Evolutionary conservation across 2,888 invertebrate species (phyloP).

Genomic region (Drosophila neotestacea): DNA sequence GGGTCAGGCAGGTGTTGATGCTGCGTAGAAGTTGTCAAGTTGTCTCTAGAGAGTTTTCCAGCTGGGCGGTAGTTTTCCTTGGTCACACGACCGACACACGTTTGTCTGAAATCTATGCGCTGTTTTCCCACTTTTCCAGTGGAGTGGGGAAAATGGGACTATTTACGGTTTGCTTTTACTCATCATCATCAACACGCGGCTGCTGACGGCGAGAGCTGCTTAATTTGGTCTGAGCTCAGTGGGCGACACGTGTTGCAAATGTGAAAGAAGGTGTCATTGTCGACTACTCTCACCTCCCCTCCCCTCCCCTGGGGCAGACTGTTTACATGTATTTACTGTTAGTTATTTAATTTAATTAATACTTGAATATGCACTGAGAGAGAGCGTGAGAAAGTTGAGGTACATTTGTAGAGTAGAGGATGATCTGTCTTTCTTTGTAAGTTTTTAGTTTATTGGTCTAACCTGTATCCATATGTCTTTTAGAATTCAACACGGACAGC

Average conservation of each 20-base stretch:
- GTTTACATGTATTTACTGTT: slow-evolving; percentile 76
- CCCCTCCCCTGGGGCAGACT: slow-evolving; percentile 32
- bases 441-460: slow-evolving; percentile 36
- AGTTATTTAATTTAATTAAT: slow-evolving; percentile 78
- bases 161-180: slow-evolving; percentile 74
- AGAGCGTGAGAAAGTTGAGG: slow-evolving; percentile 59
- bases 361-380: slow-evolving; percentile 52
- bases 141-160: slow-evolving; percentile 54
- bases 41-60: slow-evolving; percentile 52
- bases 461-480: slow-evolving; percentile 60
- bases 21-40: slow-evolving; percentile 41
- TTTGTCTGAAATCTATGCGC: slow-evolving; percentile 71
- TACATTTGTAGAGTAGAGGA: neutral
- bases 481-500: slow-evolving; percentile 59
- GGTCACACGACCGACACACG: slow-evolving; percentile 73
- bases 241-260: slow-evolving; percentile 66
- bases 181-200: slow-evolving; percentile 74
- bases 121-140: slow-evolving; percentile 48
- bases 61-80: slow-evolving; percentile 9
- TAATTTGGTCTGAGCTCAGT: slow-evolving; percentile 68
- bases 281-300: slow-evolving; percentile 12
- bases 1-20: slow-evolving; percentile 58
- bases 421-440: neutral
- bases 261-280: slow-evolving; percentile 51
- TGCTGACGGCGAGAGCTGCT: slow-evolving; percentile 61